Conservation (phyloP, 2,797 vertebrate genomes). For the Channa striata region DNA sequence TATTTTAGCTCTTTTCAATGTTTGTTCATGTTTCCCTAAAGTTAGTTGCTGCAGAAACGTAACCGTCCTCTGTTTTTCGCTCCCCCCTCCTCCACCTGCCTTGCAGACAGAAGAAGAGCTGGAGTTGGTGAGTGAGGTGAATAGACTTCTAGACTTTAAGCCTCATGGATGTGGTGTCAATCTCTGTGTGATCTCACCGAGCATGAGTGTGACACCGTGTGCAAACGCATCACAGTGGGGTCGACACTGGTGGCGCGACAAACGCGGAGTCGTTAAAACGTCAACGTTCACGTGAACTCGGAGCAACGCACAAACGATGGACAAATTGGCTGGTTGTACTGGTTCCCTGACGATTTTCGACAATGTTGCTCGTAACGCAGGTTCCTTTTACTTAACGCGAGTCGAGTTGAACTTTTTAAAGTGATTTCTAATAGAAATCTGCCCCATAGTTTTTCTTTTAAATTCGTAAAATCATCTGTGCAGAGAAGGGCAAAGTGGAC, state of each 20-base stretch:
- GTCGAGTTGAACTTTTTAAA: too few relatives aligned
- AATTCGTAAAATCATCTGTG: too few relatives aligned
- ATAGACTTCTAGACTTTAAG: slow-evolving; percentile 70
- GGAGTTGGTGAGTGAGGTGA: slow-evolving; percentile 93
- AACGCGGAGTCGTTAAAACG: background rate
- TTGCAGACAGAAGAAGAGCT: slow-evolving; percentile 93
- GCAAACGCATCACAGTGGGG: slow-evolving; percentile 30
- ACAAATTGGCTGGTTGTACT: slow-evolving; percentile 43
- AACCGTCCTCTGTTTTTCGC: slow-evolving; percentile 68
- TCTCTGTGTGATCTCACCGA: slow-evolving; percentile 67
- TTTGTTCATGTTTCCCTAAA: slow-evolving; percentile 16
- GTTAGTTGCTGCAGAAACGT: slow-evolving; percentile 49
- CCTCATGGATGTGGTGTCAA: slow-evolving; percentile 72
- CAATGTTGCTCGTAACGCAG: background rate
- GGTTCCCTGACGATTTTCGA: slow-evolving; percentile 17
- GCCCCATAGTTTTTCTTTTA: too few relatives aligned
- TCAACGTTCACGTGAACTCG: slow-evolving; percentile 4
- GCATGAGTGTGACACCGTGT: slow-evolving; percentile 66
- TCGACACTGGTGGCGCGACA: slow-evolving; percentile 1
- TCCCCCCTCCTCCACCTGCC: slow-evolving; percentile 60
- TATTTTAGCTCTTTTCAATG: background rate
- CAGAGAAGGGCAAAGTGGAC: too few relatives aligned
- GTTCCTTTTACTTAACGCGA: too few relatives aligned
- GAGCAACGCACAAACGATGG: slow-evolving; percentile 21
- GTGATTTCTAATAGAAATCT: too few relatives aligned